Conservation (phyloP, 2,888 invertebrate species). For the Lithophane socia region DNA sequence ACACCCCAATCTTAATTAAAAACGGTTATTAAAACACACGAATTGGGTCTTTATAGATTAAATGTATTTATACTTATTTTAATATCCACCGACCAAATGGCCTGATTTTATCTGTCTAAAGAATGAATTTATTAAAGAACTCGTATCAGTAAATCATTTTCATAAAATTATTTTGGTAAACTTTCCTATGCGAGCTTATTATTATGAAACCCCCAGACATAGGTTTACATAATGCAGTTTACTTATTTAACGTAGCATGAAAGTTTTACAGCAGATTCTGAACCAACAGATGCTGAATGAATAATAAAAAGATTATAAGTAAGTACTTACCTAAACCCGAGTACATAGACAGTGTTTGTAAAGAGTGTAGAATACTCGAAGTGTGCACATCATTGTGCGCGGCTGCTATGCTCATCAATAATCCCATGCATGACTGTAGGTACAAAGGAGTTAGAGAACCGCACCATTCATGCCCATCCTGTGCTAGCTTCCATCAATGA, state of each 20-base stretch:
- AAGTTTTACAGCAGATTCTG: background rate
- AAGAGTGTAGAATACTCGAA: background rate
- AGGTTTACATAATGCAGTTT: background rate
- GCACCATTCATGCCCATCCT: constrained; percentile 28
- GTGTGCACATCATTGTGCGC: constrained; percentile 23
- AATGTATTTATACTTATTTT: constrained; percentile 42
- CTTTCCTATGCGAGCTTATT: background rate
- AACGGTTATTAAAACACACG: constrained; percentile 35
- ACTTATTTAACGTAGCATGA: background rate
- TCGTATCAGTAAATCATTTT: background rate
- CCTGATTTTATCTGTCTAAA: constrained; percentile 28
- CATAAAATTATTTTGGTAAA: constrained; percentile 6
- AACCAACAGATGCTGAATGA: background rate
- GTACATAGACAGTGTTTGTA: constrained; percentile 3
- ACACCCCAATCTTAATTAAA: constrained; percentile 65
- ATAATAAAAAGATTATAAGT: constrained; percentile 1
- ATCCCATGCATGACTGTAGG: background rate
- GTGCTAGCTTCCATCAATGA: constrained; percentile 7
- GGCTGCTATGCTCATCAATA: constrained; percentile 41
- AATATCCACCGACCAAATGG: constrained; percentile 26
- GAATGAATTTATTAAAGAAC: background rate
- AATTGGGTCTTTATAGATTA: constrained; percentile 55
- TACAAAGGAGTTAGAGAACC: background rate
- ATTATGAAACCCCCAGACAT: background rate
- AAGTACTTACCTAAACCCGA: too few species aligned